Percentiles rank a stretch among this genome's conserved stretches.
Evolutionary conservation across 1,140 invertebrate species (phyloP).

Genomic region (Sinella curviseta): DNA sequence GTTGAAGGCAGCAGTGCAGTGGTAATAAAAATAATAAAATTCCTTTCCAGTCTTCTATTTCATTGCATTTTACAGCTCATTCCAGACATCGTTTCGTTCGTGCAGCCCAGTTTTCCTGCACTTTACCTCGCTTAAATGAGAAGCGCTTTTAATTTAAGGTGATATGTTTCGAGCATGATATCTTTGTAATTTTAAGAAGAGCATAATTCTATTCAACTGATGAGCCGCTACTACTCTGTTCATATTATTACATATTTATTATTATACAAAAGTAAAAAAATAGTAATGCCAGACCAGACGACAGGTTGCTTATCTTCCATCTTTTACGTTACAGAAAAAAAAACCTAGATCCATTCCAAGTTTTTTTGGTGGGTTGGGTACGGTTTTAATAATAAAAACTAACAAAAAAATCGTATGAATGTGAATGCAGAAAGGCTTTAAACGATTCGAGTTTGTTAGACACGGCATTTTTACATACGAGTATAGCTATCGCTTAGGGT

Average conservation of each 20-base stretch:
- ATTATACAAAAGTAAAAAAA: too few species aligned
- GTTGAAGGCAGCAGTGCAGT: neutral
- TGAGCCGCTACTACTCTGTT: neutral
- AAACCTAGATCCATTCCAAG: neutral
- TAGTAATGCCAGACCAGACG: neutral
- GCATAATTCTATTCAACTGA: neutral
- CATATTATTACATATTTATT: too few species aligned
- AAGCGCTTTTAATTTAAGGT: neutral
- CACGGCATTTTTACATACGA: too few species aligned
- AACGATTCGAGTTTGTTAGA: neutral
- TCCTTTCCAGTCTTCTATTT: neutral
- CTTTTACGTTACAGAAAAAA: neutral
- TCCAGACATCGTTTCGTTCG: constrained; percentile 10
- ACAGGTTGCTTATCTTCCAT: neutral
- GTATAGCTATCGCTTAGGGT: too few species aligned
- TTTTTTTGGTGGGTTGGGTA: too few species aligned
- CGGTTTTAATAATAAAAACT: neutral
- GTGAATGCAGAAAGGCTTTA: neutral
- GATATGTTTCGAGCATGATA: neutral
- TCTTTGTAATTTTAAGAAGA: neutral
- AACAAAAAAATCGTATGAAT: neutral
- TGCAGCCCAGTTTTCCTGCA: neutral
- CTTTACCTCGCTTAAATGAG: neutral
- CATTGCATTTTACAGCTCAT: constrained; percentile 15
- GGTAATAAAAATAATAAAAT: constrained; percentile 22